Percentiles rank a stretch among this genome's conserved stretches.
phyloP scores from a whole-genome alignment of 2,888 invertebrate genomes.

The Rotaria socialis region DNA sequence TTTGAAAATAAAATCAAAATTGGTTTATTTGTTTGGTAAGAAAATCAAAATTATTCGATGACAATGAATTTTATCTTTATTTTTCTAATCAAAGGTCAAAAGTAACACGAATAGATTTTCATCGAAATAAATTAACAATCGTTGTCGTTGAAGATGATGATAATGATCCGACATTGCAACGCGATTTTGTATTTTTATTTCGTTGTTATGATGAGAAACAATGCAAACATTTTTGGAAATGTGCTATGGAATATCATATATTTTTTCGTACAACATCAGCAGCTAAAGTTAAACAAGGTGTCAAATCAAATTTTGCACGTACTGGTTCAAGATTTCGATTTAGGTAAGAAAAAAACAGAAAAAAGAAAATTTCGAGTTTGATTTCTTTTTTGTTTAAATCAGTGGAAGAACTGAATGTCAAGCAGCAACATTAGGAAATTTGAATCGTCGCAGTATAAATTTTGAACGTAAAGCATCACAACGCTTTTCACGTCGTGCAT shows the following conservation, averaged over 20 bases:
- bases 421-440: slow-evolving; percentile 79
- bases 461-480: slow-evolving; percentile 94
- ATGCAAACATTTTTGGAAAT: slow-evolving; percentile 99
- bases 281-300: slow-evolving; percentile 65
- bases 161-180: slow-evolving; percentile 64
- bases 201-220: slow-evolving; percentile 83
- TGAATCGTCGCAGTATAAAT: slow-evolving; percentile 76
- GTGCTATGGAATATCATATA: slow-evolving; percentile 97
- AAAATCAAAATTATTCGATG: no score
- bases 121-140: slow-evolving; percentile 89
- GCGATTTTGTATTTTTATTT: slow-evolving; percentile 98
- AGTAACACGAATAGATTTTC: slow-evolving; percentile 93
- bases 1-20: slow-evolving; percentile 94
- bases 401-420: slow-evolving; percentile 97
- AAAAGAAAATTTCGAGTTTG: no score
- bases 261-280: slow-evolving; percentile 80
- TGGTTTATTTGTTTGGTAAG: slow-evolving; percentile 87
- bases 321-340: slow-evolving; percentile 95
- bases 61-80: no score
- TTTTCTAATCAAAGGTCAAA: slow-evolving; percentile 66
- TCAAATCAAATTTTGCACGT: slow-evolving; percentile 89
- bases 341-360: slow-evolving; percentile 59
- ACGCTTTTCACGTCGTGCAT: slow-evolving; percentile 75
- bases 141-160: slow-evolving; percentile 98
- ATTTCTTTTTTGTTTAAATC: slow-evolving; percentile 14